Evolutionary conservation across 2,113 vertebrate genomes (phyloP).

Genomic region (Guaruba guarouba): DNA sequence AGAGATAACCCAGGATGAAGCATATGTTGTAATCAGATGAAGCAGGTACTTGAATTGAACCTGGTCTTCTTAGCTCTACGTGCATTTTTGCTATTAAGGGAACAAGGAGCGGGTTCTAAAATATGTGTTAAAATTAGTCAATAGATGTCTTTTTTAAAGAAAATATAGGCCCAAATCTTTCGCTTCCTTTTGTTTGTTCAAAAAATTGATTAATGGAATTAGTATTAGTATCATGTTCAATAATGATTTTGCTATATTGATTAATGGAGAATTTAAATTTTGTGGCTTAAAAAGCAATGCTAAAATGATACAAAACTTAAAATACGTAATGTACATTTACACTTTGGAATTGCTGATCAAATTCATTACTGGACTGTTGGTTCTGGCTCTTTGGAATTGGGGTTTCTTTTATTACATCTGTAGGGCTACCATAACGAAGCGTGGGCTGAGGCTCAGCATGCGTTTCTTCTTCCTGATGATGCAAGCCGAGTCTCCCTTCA

Average conservation of each 20-base stretch:
- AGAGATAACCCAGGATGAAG: background rate
- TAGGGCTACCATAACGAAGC: background rate
- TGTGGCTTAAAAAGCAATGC: background rate
- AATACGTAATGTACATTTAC: background rate
- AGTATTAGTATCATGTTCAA: background rate
- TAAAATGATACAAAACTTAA: background rate
- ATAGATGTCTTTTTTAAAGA: background rate
- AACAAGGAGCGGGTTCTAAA: background rate
- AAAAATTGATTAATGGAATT: background rate
- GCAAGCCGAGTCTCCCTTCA: background rate
- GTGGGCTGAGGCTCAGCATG: rapidly evolving
- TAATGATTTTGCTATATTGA: background rate
- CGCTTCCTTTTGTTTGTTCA: background rate
- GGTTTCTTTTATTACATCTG: background rate
- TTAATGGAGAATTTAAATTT: background rate
- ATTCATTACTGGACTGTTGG: background rate
- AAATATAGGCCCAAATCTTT: background rate
- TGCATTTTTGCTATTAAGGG: background rate
- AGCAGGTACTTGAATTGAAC: conserved; percentile 1
- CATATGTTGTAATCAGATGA: background rate
- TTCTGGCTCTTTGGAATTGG: background rate
- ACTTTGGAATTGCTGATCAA: background rate
- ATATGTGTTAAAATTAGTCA: background rate
- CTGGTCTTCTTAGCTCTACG: background rate
- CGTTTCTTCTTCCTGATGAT: background rate